These are phyloP conservation scores for Helarctos malayanus DNA, from an alignment of 2,797 vertebrate species.

Conservation along the genomic window DNA sequence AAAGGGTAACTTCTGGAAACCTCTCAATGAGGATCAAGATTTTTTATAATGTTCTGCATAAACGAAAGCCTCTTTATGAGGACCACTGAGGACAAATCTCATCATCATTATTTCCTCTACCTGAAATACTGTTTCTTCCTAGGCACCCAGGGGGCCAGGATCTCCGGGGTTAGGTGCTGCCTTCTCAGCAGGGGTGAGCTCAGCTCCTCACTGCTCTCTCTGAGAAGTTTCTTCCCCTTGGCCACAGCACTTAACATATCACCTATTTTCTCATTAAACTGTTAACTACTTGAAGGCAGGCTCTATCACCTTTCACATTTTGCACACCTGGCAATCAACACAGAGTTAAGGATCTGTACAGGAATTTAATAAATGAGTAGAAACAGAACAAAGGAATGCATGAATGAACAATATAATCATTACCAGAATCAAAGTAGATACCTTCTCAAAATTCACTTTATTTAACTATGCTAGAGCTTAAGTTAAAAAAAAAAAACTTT, in stretches of 20 bases:
- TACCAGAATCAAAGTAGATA: neutral
- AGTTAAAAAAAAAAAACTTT: neutral
- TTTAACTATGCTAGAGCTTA: neutral
- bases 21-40: neutral
- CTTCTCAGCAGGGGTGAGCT: neutral
- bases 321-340: neutral
- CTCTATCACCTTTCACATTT: neutral
- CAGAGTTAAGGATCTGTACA: neutral
- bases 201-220: neutral
- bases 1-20: neutral
- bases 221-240: neutral
- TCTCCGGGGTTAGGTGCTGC: neutral
- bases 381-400: neutral
- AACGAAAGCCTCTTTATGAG: neutral
- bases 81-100: neutral
- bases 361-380: neutral
- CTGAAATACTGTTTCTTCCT: neutral
- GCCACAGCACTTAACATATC: neutral
- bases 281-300: neutral
- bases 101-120: neutral
- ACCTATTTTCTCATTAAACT: neutral
- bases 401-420: neutral
- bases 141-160: neutral
- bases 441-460: constrained; percentile 23
- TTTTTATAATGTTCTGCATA: neutral